Base-by-base conservation (phyloP, 2,113 vertebrate species). In the Pseudorasbora parva region DNA sequence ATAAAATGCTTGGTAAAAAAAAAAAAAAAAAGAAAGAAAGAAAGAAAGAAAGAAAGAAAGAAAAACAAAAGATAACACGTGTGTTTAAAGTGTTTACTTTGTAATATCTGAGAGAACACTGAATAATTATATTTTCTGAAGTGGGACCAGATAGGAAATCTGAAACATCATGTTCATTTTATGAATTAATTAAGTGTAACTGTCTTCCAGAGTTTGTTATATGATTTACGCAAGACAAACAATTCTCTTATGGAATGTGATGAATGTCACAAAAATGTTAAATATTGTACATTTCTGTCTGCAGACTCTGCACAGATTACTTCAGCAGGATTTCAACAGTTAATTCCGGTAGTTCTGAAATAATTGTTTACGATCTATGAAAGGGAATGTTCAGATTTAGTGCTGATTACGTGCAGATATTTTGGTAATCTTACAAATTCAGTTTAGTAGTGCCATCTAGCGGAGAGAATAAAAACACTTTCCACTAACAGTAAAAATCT, bases 381-480 rank as follows among this genome's bases (percentile, higher is more conserved):
- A 68, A 68, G 21, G 4, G 41, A 23, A n/a, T 71, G 43, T 25
- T 49, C 4, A 62, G 25, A 45, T 43, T n/a, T 14, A 69, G 15
- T 0, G 2, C 12, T 21, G n/a, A 72, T 15, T 64, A 19, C 14
- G 47, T 15, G 4, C 47, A 19, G 51, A 25, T 19, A 15, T 4
- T 8, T 12, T 19, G 49, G 23, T 25, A 54, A 19, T 54, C 49
- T 54, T 8, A 0, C 51, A 54, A 54, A 73, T 73, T 25, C 0
- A n/a, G 33, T 3, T 64, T 15, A 7, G 27, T 89, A 57, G 78
- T 86, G 82, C 88, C 41, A 75, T 77, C 91, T 90, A 82, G 90
- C 83, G 91, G 81, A 30, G 49, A 73, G n/a, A 23, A 73, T 45
- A 27, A 23, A 47, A 9, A 8, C 1, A 27, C 6, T 33, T 8